Evolutionary conservation across 2,797 vertebrate genomes (phyloP).

Genomic region (Discoglossus pictus): DNA sequence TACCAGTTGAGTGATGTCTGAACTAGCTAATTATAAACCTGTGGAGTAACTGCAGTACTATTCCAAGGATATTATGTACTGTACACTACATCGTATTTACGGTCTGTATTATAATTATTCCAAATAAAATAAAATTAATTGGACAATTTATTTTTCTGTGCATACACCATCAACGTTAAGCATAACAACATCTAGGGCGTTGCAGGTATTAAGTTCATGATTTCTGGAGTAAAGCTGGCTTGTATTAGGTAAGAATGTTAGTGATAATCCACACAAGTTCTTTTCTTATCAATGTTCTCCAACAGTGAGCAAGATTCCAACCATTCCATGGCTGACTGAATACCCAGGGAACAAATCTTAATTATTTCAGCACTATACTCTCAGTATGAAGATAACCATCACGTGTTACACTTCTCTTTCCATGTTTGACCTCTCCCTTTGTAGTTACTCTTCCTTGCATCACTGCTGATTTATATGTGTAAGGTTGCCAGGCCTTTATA

Average conservation of each 20-base stretch:
- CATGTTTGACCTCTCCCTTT: conserved; percentile 65
- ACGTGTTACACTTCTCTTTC: conserved; percentile 70
- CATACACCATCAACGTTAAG: no score
- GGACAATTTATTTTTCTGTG: no score
- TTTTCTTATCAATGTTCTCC: conserved; percentile 71
- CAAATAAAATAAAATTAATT: no score
- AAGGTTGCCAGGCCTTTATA: conserved; percentile 60
- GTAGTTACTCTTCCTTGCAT: no score
- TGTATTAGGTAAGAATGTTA: conserved; percentile 68
- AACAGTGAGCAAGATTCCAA: conserved; percentile 81
- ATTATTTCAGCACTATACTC: conserved; percentile 82
- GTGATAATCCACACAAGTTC: conserved; percentile 71
- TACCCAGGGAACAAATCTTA: conserved; percentile 89
- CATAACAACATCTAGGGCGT: no score
- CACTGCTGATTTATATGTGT: conserved; percentile 63
- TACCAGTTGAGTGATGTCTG: no score
- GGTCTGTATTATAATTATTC: no score
- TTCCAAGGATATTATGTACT: no score
- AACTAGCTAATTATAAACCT: no score
- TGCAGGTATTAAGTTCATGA: no score
- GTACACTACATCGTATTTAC: no score
- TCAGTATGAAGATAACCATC: conserved; percentile 62
- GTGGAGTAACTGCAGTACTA: no score
- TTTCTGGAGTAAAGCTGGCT: conserved; percentile 82
- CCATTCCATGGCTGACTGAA: conserved; percentile 90